Percentiles rank a stretch among this genome's conserved stretches.
Evolutionary conservation across 2,797 vertebrate species (phyloP).

Genomic region (Tamandua tetradactyla): DNA sequence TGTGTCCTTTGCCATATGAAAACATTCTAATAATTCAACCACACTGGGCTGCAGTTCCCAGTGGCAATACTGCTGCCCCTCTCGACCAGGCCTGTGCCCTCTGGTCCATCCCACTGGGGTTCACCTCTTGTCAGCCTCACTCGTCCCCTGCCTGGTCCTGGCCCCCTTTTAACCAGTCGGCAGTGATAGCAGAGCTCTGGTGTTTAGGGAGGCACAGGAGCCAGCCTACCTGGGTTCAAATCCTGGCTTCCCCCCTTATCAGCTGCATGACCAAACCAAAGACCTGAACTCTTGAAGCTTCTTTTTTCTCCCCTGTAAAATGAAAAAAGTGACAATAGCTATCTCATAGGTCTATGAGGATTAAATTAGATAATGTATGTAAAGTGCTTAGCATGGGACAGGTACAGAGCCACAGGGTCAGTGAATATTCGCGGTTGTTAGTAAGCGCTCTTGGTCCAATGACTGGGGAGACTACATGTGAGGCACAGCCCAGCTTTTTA

Average conservation of each 20-base stretch:
- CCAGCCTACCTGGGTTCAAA: background rate
- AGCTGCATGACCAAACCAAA: background rate
- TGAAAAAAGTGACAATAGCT: background rate
- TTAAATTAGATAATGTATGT: accelerated
- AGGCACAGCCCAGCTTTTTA: background rate
- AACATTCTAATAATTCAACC: background rate
- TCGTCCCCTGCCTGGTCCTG: background rate
- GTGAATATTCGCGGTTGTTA: background rate
- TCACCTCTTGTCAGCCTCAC: background rate
- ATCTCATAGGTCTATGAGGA: background rate
- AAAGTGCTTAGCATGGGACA: background rate
- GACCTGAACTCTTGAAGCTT: background rate
- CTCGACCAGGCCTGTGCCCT: background rate
- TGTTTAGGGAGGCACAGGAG: background rate
- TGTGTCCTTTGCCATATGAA: background rate
- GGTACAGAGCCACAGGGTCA: background rate
- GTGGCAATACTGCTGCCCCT: accelerated
- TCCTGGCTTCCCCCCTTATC: background rate
- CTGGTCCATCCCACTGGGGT: background rate
- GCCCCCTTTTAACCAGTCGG: background rate
- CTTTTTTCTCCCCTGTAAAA: background rate
- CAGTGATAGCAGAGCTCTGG: background rate
- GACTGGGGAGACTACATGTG: background rate
- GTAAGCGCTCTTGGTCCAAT: background rate
- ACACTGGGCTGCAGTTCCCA: too few relatives aligned